Base-by-base conservation (phyloP, 1,140 invertebrate species). In the Diabrotica undecimpunctata region DNA sequence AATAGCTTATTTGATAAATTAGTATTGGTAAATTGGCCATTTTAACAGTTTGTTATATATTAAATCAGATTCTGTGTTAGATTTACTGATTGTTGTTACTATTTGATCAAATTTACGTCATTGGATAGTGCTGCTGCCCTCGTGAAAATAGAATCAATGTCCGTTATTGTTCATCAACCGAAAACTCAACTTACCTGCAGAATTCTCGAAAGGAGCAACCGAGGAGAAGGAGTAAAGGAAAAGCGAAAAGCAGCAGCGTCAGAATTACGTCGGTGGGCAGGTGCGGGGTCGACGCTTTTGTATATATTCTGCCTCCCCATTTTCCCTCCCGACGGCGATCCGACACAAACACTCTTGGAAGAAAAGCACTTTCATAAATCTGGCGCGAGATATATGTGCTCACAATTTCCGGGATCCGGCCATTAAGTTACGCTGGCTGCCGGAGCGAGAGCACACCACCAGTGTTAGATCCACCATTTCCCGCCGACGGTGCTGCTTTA, bases 401-500 rank as follows among this genome's bases (percentile, higher is more conserved):
- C 87, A 88, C 87, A 90, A 89, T 90, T 90, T 89, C 88, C 88
- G 86, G 88, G 88, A 89, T 89, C 87, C 87, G 87, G 87, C 88
- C 88, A 88, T 90, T 90, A 89, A 88, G 84, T 82, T 83, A 77
- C 74, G 70, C 73, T 60, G 70, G 73, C 76, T 74, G 70, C 73
- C 61, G 69, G 72, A 74, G 73, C 72, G 73, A 68, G 66, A 68
- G 62, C 67, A 46, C 41, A 46, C 68, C 58, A 70, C 70, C 71
- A 66, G 66, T 71, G 66, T 71, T 71, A 61, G 66, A 70, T 73
- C 72, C 68, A 66, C 71, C 70, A 74, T 74, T 73, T 74, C 71
- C 69, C 66, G 67, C 68, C 69, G 73, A 69, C 71, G n/a, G 8
- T 46, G 8, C n/a, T 46, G 41, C n/a, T 76, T 74, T 75, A 76